These are phyloP conservation scores for Allacma fusca DNA, from an alignment of 2,888 invertebrate species.

Conservation along the genomic window DNA sequence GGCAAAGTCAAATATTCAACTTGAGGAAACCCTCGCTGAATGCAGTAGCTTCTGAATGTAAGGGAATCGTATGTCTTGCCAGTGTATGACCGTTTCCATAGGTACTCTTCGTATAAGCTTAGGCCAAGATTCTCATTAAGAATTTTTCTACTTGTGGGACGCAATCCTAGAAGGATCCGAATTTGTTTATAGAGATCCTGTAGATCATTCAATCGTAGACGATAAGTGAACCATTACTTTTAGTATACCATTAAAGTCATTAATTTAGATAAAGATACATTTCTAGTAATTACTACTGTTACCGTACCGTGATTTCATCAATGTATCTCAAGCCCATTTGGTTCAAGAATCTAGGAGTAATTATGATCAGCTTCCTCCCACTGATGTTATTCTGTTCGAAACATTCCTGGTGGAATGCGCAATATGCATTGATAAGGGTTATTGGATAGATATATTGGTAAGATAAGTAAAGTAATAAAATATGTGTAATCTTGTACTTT, in stretches of 20 bases:
- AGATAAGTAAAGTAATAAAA: neutral
- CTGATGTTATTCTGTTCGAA: conserved; percentile 1
- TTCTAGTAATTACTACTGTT: neutral
- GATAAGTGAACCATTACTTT: too few relatives aligned
- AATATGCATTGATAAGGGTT: neutral
- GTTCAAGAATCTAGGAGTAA: neutral
- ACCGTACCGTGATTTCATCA: neutral
- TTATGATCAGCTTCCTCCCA: conserved; percentile 9
- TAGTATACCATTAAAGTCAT: too few relatives aligned
- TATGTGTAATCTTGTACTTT: neutral
- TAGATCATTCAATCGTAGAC: too few relatives aligned
- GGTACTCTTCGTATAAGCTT: conserved; percentile 22
- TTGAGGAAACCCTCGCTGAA: neutral
- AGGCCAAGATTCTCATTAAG: neutral
- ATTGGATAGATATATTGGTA: neutral
- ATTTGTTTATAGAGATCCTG: neutral
- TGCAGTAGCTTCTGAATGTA: conserved; percentile 9
- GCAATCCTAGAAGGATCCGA: neutral
- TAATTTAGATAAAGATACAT: neutral
- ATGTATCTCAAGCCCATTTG: conserved; percentile 10
- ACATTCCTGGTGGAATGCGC: neutral
- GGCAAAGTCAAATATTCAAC: neutral
- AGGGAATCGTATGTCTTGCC: neutral
- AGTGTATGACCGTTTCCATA: conserved; percentile 20
- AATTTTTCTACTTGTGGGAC: neutral